Base-by-base conservation (phyloP, 2,113 vertebrate genomes). In the Myxocyprinus asiaticus region DNA sequence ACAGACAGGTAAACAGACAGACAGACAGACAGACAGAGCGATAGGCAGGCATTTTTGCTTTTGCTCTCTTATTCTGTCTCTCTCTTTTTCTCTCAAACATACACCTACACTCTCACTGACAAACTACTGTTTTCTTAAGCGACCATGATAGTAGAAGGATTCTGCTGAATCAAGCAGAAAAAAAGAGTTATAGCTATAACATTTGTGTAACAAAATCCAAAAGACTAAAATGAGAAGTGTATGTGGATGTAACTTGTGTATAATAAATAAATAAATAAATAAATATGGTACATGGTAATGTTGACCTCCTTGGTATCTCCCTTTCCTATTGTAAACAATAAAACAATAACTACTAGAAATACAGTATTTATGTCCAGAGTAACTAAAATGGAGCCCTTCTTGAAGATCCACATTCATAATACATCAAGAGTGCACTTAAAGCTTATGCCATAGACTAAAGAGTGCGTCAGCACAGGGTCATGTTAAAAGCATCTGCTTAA, bases 401-500 rank as follows among this genome's bases (percentile, higher is more conserved):
- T 33, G 68, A 71, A 68, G 68, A 43, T 71, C 3, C 51, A 14
- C 48, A 71, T 71, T 71, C 68, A 71, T 71, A 43, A 71, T 43
- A 71, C 22, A 71, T 71, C 56, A 56, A 68, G 15, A 71, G 12
- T 10, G 8, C 68, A 56, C 53, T 55, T 4, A 2, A 44, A 56
- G 53, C 12, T 58, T 55, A 1, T 33, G 22, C 42, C 6, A 15
- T 72, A 4, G 0, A 59, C 22, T 11, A 42, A 61, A 47, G 55
- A 22, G 43, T 73, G 47, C 59, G 56, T 61, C 43, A 1, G 22
- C 22, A 33, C 3, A 73, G n/a, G 58, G 58, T 50, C 17, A 75
- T 63, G 44, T 50, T 63, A 63, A 75, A 63, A 75, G 72, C 45
- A 42, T 63, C 59, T 75, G 59, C 72, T 63, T 63, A 15, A 75